Conservation (phyloP, 2,888 invertebrate species). For the Pasiphila rectangulata region DNA sequence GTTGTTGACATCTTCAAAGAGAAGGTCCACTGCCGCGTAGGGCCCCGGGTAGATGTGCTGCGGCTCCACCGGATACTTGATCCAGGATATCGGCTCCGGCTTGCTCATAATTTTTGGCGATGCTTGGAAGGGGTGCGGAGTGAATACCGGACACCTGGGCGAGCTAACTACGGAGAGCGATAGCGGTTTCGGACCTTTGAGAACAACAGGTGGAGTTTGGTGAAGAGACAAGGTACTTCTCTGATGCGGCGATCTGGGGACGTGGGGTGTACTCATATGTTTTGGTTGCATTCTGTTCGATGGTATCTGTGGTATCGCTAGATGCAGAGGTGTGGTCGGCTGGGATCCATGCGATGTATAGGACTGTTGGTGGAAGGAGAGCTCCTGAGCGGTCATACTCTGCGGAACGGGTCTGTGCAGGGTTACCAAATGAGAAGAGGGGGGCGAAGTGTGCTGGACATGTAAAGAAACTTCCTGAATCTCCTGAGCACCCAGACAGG, state of each 20-base stretch:
- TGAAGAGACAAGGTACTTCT: conserved; percentile 3
- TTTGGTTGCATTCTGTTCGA: conserved; percentile 1
- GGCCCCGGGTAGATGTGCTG: conserved; percentile 10
- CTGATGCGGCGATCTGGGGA: not conserved
- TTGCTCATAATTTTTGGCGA: conserved; percentile 3
- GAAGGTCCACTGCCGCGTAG: conserved; percentile 10
- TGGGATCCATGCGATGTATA: not conserved
- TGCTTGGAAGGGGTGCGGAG: conserved; percentile 11
- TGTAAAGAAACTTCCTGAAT: conserved; percentile 11
- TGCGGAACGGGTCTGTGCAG: conserved; percentile 3
- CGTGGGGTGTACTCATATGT: not conserved
- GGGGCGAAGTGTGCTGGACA: not conserved
- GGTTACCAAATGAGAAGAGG: conserved; percentile 8
- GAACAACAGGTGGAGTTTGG: not conserved
- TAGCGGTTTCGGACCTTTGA: not conserved
- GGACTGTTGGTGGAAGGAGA: conserved; percentile 11
- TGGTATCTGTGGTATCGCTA: not conserved
- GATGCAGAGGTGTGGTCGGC: not conserved
- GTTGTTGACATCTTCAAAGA: conserved; percentile 10
- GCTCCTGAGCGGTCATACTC: conserved; percentile 8
- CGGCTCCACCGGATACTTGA: conserved; percentile 19
- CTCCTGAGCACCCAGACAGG: not conserved
- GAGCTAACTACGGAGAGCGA: not conserved
- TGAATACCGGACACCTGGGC: not conserved
- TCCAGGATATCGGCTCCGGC: conserved; percentile 22